Evolutionary conservation across 2,797 vertebrate species (phyloP).

Genomic region (Pyrocephalus nanus): DNA sequence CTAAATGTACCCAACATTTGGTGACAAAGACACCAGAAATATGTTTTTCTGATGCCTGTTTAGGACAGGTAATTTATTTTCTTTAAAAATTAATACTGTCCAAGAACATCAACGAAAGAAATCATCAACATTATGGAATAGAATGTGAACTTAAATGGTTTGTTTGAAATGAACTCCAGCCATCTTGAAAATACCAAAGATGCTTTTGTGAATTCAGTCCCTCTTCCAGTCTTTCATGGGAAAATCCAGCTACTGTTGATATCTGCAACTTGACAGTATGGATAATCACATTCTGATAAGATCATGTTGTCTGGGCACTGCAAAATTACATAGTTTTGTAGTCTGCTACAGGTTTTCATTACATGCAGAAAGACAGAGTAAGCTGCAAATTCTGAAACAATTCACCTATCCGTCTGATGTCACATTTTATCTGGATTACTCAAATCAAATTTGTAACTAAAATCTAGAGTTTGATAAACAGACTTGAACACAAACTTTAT

Average conservation of each 20-base stretch:
- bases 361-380: conserved; percentile 23
- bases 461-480: neutral
- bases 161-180: conserved; percentile 41
- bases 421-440: neutral
- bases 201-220: conserved; percentile 42
- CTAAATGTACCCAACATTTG: neutral
- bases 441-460: neutral
- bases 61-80: neutral
- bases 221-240: conserved; percentile 49
- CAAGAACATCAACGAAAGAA: conserved; percentile 57
- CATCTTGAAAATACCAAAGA: conserved; percentile 51
- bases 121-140: conserved; percentile 42
- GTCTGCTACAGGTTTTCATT: conserved; percentile 21
- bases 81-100: conserved; percentile 57
- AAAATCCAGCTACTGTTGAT: conserved; percentile 58
- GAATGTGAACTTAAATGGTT: conserved; percentile 40
- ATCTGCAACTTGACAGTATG: conserved; percentile 5
- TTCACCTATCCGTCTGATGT: neutral
- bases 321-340: conserved; percentile 44
- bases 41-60: neutral
- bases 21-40: neutral
- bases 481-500: neutral
- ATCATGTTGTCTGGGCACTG: conserved; percentile 61
- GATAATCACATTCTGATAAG: conserved; percentile 66
- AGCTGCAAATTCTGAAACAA: neutral